phyloP scores from a whole-genome alignment of 2,888 invertebrate genomes.

The Horisme vitalbata region DNA sequence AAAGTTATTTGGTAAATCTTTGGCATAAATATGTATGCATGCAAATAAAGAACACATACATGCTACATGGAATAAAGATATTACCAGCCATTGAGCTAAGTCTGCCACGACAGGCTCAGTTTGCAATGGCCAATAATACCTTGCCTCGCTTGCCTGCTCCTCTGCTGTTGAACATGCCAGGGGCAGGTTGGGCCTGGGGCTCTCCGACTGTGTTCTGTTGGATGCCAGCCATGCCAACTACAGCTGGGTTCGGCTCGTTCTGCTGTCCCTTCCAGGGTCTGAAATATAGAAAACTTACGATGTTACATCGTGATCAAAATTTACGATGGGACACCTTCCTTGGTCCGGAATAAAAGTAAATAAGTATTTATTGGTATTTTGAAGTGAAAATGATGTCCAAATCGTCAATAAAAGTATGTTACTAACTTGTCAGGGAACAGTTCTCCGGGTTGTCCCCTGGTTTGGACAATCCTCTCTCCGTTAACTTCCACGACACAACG shows the following conservation, averaged over 20 bases:
- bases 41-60: neutral
- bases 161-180: constrained; percentile 74
- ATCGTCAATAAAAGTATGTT: neutral
- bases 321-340: no score
- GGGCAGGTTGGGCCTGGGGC: constrained; percentile 63
- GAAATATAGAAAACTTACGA: no score
- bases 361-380: no score
- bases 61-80: constrained; percentile 16
- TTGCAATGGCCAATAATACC: constrained; percentile 47
- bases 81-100: constrained; percentile 29
- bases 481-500: constrained; percentile 75
- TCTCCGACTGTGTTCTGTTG: constrained; percentile 68
- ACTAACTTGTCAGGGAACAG: constrained; percentile 76
- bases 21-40: no score
- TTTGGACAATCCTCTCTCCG: constrained; percentile 75
- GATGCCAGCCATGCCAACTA: constrained; percentile 69
- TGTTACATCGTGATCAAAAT: no score
- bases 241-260: constrained; percentile 72
- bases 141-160: constrained; percentile 74
- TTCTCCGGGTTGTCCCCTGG: constrained; percentile 76
- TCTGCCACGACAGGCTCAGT: constrained; percentile 13
- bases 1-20: no score
- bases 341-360: no score
- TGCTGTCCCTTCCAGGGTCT: constrained; percentile 79
- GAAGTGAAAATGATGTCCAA: no score